A percentile compares a stretch with the other conserved stretches of the same genome.
phyloP scores from a whole-genome alignment of 2,888 invertebrate genomes.

The Eupeodes luniger region DNA sequence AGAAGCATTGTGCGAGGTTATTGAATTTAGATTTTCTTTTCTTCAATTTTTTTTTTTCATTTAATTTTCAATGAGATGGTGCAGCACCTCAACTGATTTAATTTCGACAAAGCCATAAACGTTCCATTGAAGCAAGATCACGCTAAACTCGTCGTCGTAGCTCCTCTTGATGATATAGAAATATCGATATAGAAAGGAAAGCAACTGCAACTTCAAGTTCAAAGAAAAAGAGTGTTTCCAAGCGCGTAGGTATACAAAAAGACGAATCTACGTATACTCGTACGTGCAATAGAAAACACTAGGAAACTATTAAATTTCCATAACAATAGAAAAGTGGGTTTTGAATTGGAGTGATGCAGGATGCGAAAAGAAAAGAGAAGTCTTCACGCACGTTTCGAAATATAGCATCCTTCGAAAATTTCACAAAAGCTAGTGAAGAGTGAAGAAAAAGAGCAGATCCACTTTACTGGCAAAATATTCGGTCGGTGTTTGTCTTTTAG shows the following conservation, averaged over 20 bases:
- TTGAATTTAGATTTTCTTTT: conserved; percentile 69
- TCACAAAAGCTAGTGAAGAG: conserved; percentile 14
- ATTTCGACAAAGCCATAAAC: conserved; percentile 51
- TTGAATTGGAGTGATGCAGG: background rate
- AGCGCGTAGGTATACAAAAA: conserved; percentile 6
- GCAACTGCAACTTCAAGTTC: conserved; percentile 56
- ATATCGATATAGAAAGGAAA: conserved; percentile 41
- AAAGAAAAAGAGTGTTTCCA: conserved; percentile 29
- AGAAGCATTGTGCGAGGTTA: conserved; percentile 48
- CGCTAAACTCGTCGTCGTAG: background rate
- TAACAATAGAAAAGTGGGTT: conserved; percentile 59
- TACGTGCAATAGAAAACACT: conserved; percentile 22
- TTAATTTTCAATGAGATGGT: conserved; percentile 19
- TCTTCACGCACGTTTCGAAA: conserved; percentile 33
- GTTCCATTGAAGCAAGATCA: conserved; percentile 14
- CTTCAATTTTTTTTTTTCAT: conserved; percentile 4
- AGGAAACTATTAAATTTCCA: conserved; percentile 74
- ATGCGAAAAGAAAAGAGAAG: conserved; percentile 1
- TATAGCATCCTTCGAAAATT: conserved; percentile 4
- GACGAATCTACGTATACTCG: background rate
- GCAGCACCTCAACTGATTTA: conserved; percentile 50
- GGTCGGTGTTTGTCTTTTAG: conserved; percentile 34
- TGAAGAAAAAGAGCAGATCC: conserved; percentile 22
- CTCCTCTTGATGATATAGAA: background rate
- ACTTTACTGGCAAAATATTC: conserved; percentile 12